phyloP scores from a whole-genome alignment of 1,140 invertebrate species.

The Probaryconus sp. region DNA sequence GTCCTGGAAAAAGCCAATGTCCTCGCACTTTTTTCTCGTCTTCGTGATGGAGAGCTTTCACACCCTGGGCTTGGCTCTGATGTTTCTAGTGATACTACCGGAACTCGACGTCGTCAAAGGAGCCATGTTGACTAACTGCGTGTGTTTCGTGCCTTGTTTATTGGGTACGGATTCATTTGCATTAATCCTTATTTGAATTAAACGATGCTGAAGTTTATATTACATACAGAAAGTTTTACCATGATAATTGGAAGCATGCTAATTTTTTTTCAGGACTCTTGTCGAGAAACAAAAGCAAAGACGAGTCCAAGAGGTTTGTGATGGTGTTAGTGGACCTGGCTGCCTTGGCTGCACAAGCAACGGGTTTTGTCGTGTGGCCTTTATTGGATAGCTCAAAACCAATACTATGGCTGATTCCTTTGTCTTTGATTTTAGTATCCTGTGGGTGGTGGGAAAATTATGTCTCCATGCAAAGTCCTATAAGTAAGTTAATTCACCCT shows the following conservation, averaged over 20 bases:
- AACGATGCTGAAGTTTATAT: too few species aligned
- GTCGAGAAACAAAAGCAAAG: slow-evolving; percentile 85
- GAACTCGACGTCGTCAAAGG: slow-evolving; percentile 94
- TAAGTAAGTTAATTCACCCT: slow-evolving; percentile 80
- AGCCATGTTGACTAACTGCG: slow-evolving; percentile 95
- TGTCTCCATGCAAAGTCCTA: slow-evolving; percentile 88
- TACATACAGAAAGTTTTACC: too few species aligned
- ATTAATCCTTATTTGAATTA: too few species aligned
- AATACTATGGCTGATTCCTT: slow-evolving; percentile 89
- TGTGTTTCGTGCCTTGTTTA: slow-evolving; percentile 92
- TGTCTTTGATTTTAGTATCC: slow-evolving; percentile 90
- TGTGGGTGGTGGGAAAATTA: slow-evolving; percentile 99
- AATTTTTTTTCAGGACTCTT: slow-evolving; percentile 81
- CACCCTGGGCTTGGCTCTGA: slow-evolving; percentile 88
- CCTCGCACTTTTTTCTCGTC: slow-evolving; percentile 83
- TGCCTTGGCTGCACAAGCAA: slow-evolving; percentile 90
- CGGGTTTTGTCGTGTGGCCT: slow-evolving; percentile 94
- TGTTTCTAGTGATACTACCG: slow-evolving; percentile 93
- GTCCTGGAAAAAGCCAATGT: slow-evolving; percentile 83
- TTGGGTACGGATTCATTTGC: too few species aligned
- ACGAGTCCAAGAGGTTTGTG: slow-evolving; percentile 86
- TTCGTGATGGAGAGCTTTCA: slow-evolving; percentile 92
- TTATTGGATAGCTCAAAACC: slow-evolving; percentile 83
- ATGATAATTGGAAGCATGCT: not conserved
- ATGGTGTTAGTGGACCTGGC: slow-evolving; percentile 90